phyloP scores from a whole-genome alignment of 2,797 vertebrate species.

The Syndactyla subalaris region DNA sequence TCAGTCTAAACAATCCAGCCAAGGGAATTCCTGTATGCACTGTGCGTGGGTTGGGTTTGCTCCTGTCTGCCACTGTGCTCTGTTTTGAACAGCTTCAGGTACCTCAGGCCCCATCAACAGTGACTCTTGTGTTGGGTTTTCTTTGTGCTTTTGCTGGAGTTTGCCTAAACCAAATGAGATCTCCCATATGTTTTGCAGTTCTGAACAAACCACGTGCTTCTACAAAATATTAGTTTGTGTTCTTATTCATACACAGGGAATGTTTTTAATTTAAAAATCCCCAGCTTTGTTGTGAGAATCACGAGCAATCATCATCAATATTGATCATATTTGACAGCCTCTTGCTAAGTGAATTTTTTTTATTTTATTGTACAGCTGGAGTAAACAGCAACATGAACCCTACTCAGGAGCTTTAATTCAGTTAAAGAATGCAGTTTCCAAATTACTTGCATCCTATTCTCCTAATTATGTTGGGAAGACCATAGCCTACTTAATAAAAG shows the following conservation, averaged over 20 bases:
- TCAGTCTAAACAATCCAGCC: background rate
- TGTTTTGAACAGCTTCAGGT: background rate
- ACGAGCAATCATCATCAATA: background rate
- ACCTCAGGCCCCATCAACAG: background rate
- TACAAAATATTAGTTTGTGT: background rate
- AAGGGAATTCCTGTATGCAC: background rate
- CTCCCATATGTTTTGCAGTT: background rate
- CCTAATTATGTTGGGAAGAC: background rate
- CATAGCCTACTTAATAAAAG: background rate
- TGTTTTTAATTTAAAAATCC: constrained; percentile 8
- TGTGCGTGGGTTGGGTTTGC: background rate
- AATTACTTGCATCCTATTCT: background rate
- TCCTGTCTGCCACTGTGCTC: background rate
- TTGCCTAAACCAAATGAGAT: background rate
- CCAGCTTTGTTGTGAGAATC: background rate
- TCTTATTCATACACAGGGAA: background rate
- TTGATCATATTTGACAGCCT: background rate
- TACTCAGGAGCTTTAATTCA: background rate
- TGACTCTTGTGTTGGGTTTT: background rate
- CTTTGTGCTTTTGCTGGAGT: background rate
- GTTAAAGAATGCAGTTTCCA: background rate
- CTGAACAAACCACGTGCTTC: background rate
- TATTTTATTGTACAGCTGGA: background rate
- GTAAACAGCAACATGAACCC: background rate
- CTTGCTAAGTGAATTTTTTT: background rate